Conservation (phyloP, 1,140 invertebrate genomes). For the Onthophagus taurus region DNA sequence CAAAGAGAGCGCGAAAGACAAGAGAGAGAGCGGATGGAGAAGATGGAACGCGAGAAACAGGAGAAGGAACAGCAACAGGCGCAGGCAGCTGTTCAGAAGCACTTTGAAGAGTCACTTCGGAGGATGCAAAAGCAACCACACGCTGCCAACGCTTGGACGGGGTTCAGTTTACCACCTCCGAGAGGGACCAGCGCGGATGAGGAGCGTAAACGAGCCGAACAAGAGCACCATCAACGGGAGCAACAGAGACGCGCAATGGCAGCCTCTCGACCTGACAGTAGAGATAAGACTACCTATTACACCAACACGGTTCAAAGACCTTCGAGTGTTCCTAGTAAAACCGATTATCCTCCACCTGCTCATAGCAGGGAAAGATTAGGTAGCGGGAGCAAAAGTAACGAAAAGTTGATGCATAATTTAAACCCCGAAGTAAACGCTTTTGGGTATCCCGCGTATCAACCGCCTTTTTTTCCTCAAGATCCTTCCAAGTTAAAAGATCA, state of each 20-base stretch:
- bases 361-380: constrained; percentile 47
- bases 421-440: constrained; percentile 63
- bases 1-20: constrained; percentile 42
- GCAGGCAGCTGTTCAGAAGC: constrained; percentile 74
- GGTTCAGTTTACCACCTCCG: constrained; percentile 36
- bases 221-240: constrained; percentile 28
- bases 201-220: constrained; percentile 24
- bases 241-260: constrained; percentile 37
- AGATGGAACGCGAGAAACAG: constrained; percentile 42
- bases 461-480: constrained; percentile 40
- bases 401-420: constrained; percentile 51
- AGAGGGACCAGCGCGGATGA: constrained; percentile 34
- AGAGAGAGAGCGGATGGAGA: constrained; percentile 38
- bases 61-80: constrained; percentile 46
- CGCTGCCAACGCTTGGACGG: too few species aligned
- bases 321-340: constrained; percentile 42
- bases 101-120: constrained; percentile 80
- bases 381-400: constrained; percentile 38
- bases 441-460: constrained; percentile 57
- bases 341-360: constrained; percentile 50
- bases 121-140: constrained; percentile 73
- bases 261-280: constrained; percentile 3
- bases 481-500: constrained; percentile 41
- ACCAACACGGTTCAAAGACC: constrained; percentile 35
- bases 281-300: constrained; percentile 25